phyloP scores from a whole-genome alignment of 2,797 vertebrate genomes.

The Enteromius anoplus region DNA sequence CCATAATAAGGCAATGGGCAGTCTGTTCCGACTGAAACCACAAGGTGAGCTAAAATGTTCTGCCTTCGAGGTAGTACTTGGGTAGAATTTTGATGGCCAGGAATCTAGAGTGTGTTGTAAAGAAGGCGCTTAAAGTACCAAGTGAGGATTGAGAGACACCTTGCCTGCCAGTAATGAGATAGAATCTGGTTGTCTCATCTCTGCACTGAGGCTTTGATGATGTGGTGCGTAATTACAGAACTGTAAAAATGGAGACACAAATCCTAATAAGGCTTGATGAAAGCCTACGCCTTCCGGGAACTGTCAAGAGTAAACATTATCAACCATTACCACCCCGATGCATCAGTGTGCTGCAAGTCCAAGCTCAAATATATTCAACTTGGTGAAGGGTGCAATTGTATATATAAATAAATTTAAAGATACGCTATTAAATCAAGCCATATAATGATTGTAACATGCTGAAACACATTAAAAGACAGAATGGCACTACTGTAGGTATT shows the following conservation, averaged over 20 bases:
- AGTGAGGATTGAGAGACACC: conserved; percentile 15
- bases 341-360: neutral
- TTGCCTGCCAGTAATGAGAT: conserved; percentile 19
- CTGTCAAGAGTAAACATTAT: conserved; percentile 51
- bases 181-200: conserved; percentile 17
- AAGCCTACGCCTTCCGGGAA: conserved; percentile 23
- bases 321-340: conserved; percentile 28
- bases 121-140: neutral
- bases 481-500: neutral
- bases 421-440: neutral
- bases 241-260: conserved; percentile 41
- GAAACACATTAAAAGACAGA: neutral
- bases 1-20: conserved; percentile 58
- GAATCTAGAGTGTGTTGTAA: conserved; percentile 42
- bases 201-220: conserved; percentile 26
- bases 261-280: conserved; percentile 42
- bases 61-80: conserved; percentile 23
- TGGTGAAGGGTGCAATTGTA: neutral
- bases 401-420: neutral
- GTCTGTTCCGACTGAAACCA: conserved; percentile 55
- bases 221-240: conserved; percentile 33
- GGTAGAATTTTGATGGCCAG: conserved; percentile 57
- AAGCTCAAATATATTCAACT: conserved; percentile 19
- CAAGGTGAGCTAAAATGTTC: conserved; percentile 44
- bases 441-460: neutral